Percentiles rank a stretch among this genome's conserved stretches.
Conservation (phyloP, 2,113 vertebrate genomes). For the Labrus mixtus region DNA sequence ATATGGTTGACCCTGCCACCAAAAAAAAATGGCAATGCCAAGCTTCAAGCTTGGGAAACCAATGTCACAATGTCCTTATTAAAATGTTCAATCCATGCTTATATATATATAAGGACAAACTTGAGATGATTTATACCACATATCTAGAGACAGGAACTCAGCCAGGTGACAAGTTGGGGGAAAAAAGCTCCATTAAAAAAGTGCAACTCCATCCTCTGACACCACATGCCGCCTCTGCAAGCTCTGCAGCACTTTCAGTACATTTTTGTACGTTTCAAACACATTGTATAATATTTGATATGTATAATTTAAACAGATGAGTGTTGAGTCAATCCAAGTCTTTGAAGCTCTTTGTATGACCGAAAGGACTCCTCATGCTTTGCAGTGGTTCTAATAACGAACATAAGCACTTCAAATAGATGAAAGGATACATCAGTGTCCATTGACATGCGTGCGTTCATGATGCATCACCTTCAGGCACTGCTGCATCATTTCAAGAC, state of each 20-base stretch:
- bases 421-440: conserved; percentile 19
- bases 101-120: too few relatives aligned
- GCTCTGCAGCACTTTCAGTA: background rate
- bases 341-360: background rate
- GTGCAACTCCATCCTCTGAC: background rate
- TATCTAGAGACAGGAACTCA: background rate
- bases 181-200: background rate
- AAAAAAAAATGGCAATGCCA: too few relatives aligned
- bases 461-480: conserved; percentile 46
- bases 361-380: background rate
- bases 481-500: conserved; percentile 48
- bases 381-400: background rate
- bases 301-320: background rate
- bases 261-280: background rate
- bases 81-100: too few relatives aligned
- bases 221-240: background rate
- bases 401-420: conserved; percentile 1
- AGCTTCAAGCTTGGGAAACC: too few relatives aligned
- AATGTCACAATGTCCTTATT: too few relatives aligned
- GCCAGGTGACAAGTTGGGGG: background rate
- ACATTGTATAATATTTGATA: background rate
- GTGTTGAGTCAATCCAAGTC: background rate
- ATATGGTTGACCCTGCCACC: too few relatives aligned
- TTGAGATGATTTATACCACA: too few relatives aligned
- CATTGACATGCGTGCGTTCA: conserved; percentile 13